phyloP scores from a whole-genome alignment of 2,797 vertebrate species.

The Enteromius afrohamiltoni region DNA sequence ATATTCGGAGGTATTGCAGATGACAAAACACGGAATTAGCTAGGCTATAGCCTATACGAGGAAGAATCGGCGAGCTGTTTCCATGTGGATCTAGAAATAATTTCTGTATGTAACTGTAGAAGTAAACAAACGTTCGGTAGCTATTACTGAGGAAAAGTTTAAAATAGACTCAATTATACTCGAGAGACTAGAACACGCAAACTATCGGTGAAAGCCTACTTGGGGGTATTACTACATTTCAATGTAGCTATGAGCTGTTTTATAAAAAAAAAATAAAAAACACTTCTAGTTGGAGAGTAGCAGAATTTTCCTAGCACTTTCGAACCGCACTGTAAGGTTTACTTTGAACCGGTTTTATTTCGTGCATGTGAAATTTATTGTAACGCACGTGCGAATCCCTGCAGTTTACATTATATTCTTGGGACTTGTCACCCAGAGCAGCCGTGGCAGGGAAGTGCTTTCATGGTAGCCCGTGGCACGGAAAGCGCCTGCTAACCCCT shows the following conservation, averaged over 20 bases:
- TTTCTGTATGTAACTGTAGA: not conserved
- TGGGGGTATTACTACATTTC: not conserved
- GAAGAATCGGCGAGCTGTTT: not conserved
- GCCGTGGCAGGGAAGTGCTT: conserved; percentile 59
- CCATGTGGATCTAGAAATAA: not conserved
- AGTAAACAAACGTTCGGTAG: not conserved
- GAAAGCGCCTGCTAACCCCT: conserved; percentile 58
- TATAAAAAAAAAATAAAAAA: not conserved
- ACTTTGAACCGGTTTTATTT: not conserved
- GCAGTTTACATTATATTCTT: conserved; percentile 46
- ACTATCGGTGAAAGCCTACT: not conserved
- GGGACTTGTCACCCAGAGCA: conserved; percentile 52
- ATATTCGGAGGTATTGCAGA: not conserved
- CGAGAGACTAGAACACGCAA: not conserved
- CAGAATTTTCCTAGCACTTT: not conserved
- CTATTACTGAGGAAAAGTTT: not conserved
- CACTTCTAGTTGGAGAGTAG: not conserved
- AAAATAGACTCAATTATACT: not conserved
- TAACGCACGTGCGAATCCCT: not conserved
- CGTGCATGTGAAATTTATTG: conserved; percentile 5
- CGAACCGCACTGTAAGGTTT: not conserved
- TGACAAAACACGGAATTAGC: not conserved
- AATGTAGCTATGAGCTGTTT: not conserved
- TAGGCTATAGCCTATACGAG: not conserved
- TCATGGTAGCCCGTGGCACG: conserved; percentile 61